These are phyloP conservation scores for Bugulina stolonifera DNA, from an alignment of 2,888 invertebrate species.

Conservation along the genomic window DNA sequence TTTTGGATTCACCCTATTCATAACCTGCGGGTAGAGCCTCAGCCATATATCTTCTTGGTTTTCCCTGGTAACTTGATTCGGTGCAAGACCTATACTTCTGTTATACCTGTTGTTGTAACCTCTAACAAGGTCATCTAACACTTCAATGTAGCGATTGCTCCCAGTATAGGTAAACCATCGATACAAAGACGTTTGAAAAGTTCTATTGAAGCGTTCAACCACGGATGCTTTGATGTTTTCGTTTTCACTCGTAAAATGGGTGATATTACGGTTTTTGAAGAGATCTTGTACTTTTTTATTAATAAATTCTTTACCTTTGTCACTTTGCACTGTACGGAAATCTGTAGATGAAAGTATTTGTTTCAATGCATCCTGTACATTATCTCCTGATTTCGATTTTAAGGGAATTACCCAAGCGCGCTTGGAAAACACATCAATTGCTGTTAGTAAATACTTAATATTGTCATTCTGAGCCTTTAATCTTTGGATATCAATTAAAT, in stretches of 20 bases:
- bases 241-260: neutral
- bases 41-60: neutral
- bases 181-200: too few species aligned
- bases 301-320: neutral
- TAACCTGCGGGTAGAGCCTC: neutral
- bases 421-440: neutral
- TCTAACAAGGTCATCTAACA: too few species aligned
- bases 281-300: neutral
- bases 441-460: neutral
- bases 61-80: neutral
- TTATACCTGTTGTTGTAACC: too few species aligned
- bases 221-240: neutral
- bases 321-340: neutral
- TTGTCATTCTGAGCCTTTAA: neutral
- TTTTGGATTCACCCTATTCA: neutral
- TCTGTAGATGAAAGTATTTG: neutral
- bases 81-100: neutral
- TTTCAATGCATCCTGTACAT: neutral
- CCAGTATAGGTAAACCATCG: too few species aligned
- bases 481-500: neutral
- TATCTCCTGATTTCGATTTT: neutral
- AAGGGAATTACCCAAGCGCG: neutral
- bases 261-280: neutral
- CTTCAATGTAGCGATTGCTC: too few species aligned
- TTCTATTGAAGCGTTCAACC: constrained; percentile 1